Evolutionary conservation across 2,888 invertebrate genomes (phyloP).

Genomic region (Pseudoips prasinana): DNA sequence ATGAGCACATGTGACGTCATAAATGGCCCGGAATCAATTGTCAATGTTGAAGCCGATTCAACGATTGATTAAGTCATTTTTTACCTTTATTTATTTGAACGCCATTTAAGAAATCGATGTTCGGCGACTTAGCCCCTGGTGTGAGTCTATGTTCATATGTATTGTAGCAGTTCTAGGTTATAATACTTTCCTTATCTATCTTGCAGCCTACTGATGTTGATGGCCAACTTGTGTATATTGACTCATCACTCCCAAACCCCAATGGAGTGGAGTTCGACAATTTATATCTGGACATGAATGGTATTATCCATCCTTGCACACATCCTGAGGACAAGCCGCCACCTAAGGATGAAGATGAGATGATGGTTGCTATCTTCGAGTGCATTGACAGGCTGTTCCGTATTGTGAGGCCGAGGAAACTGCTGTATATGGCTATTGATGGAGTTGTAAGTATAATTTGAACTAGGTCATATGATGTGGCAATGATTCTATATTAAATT

Average conservation of each 20-base stretch:
- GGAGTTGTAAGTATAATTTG: constrained; percentile 89
- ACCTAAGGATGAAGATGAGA: constrained; percentile 99
- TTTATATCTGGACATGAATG: constrained; percentile 99
- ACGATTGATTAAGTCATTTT: too few relatives aligned
- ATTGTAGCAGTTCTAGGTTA: too few relatives aligned
- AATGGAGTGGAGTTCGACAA: constrained; percentile 99
- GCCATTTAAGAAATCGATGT: too few relatives aligned
- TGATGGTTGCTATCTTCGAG: constrained; percentile 99
- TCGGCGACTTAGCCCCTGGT: too few relatives aligned
- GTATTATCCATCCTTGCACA: constrained; percentile 99
- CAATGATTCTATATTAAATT: background rate
- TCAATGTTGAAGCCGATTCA: too few relatives aligned
- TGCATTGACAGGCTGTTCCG: constrained; percentile 97
- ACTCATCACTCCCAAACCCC: constrained; percentile 94
- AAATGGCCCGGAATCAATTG: too few relatives aligned
- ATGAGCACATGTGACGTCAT: too few relatives aligned
- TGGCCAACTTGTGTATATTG: constrained; percentile 89
- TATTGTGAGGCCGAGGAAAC: constrained; percentile 94
- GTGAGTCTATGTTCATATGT: too few relatives aligned
- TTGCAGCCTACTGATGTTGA: constrained; percentile 88
- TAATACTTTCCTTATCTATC: too few relatives aligned
- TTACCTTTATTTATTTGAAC: too few relatives aligned
- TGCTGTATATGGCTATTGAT: constrained; percentile 99
- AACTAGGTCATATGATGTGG: background rate
- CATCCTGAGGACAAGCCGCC: constrained; percentile 99